phyloP scores from a whole-genome alignment of 2,113 vertebrate species.

The Anguilla rostrata region DNA sequence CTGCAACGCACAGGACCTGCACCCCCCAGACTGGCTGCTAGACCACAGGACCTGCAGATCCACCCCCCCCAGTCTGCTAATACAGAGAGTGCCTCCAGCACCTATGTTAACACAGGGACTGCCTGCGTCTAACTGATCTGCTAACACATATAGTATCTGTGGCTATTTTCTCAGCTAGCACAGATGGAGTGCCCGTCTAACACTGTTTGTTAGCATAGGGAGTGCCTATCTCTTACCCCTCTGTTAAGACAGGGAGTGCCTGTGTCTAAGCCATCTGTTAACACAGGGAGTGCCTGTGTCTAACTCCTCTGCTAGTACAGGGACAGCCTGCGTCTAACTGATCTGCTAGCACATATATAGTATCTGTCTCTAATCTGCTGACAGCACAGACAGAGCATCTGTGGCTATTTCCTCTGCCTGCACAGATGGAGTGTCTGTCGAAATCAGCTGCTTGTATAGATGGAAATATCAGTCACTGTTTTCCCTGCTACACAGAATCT shows the following conservation, averaged over 20 bases:
- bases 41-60: not conserved
- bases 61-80: not conserved
- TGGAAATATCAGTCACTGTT: no score
- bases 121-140: not conserved
- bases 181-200: no score
- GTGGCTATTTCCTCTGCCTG: not conserved
- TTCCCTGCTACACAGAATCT: no score
- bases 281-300: not conserved
- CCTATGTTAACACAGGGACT: not conserved
- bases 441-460: no score
- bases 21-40: not conserved
- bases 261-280: not conserved
- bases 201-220: not conserved
- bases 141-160: not conserved
- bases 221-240: not conserved
- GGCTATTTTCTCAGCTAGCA: no score
- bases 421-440: no score
- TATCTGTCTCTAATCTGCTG: not conserved
- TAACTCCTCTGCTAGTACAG: not conserved
- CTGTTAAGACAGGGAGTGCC: not conserved
- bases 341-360: not conserved
- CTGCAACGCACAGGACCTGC: not conserved
- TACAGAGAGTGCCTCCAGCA: not conserved
- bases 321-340: not conserved
- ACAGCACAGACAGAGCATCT: not conserved